Percentiles rank a stretch among this genome's conserved stretches.
Evolutionary conservation across 2,113 vertebrate species (phyloP).

Genomic region (Sapayoa aenigma): DNA sequence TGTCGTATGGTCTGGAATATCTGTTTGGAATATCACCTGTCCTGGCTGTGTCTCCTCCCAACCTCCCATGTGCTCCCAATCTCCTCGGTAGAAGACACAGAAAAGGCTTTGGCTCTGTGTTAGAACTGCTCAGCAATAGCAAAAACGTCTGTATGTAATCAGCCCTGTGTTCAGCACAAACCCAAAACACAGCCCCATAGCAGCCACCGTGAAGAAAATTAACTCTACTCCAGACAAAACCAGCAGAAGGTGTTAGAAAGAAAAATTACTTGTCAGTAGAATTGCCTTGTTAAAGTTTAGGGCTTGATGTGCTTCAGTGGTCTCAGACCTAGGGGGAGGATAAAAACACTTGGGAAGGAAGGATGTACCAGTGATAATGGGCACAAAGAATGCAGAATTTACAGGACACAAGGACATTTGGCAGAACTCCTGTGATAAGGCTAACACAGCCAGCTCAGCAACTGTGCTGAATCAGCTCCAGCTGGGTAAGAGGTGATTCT

Average conservation of each 20-base stretch:
- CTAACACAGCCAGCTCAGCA: not conserved
- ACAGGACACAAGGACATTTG: not conserved
- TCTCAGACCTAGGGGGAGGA: not conserved
- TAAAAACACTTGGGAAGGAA: not conserved
- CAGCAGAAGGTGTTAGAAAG: not conserved
- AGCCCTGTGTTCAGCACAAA: not conserved
- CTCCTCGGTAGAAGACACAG: fast-evolving
- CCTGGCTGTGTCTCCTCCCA: not conserved
- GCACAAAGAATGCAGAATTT: not conserved
- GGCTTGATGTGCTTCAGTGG: not conserved
- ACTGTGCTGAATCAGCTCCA: not conserved
- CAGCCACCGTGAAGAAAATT: not conserved
- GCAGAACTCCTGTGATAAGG: not conserved
- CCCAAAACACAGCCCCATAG: not conserved
- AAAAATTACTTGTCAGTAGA: not conserved
- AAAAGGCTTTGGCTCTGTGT: not conserved
- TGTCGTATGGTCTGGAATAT: not conserved
- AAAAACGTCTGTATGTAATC: not conserved
- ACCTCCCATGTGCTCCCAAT: fast-evolving
- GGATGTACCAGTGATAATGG: not conserved
- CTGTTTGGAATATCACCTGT: not conserved
- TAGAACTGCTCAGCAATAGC: not conserved
- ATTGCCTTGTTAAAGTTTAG: not conserved
- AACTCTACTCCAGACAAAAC: not conserved
- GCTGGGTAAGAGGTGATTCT: not conserved